These are phyloP conservation scores for Tauraco erythrolophus DNA, from an alignment of 2,113 vertebrate species.

Conservation along the genomic window DNA sequence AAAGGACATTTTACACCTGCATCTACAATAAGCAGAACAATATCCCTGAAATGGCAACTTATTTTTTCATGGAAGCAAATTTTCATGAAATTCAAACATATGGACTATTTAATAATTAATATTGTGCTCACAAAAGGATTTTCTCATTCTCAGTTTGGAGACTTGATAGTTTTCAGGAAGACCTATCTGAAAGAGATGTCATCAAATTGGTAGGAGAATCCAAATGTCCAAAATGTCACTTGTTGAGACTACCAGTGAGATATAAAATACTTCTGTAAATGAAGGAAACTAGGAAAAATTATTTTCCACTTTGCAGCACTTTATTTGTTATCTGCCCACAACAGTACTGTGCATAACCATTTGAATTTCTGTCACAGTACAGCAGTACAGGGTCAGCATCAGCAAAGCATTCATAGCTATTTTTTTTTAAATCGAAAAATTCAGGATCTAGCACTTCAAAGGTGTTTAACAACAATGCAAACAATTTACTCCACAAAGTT, in stretches of 20 bases:
- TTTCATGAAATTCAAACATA: not conserved
- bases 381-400: not conserved
- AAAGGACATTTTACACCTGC: not conserved
- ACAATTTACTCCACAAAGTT: not conserved
- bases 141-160: not conserved
- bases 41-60: not conserved
- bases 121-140: not conserved
- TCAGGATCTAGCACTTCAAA: not conserved
- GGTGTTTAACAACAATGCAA: not conserved
- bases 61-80: not conserved
- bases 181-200: not conserved
- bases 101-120: not conserved
- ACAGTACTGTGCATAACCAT: not conserved
- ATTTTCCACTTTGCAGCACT: not conserved
- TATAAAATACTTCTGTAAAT: not conserved
- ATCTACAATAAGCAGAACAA: not conserved
- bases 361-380: not conserved
- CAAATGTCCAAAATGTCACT: not conserved
- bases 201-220: not conserved
- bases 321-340: not conserved
- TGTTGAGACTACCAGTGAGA: not conserved
- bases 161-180: not conserved
- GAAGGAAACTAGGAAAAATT: not conserved
- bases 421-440: not conserved
- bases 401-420: not conserved